Evolutionary conservation across 2,797 vertebrate genomes (phyloP), one percentile per base, ranked within the genome.

Genomic region (Alfaro cultratus): DNA sequence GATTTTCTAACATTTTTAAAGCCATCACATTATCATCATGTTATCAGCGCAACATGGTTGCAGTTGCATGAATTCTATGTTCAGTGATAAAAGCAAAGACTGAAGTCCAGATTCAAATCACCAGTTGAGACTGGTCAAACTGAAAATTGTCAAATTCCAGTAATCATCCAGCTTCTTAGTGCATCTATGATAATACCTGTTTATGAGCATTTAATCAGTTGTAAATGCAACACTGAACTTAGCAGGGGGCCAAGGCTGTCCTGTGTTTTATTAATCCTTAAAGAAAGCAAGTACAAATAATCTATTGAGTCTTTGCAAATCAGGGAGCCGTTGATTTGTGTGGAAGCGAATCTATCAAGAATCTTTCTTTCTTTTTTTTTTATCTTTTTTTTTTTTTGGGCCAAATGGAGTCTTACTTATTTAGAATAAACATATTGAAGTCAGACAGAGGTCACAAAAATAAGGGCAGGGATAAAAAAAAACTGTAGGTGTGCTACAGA

Each of bases 331-430:
- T 23, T 26, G 80, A 80, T 75, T 83, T 31, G 70, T 55, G 7
- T 21, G 2, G 41, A 41, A 77, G 43, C 49, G n/a, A 74, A 64
- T 62, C 71, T 72, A 75, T 74, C 75, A 74, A 73, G 45, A 64
- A 73, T 79, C 45, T 47, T 46, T 75, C 68, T 7, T 31, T n/a
- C 29, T 29, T 75, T 1, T 57, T 12, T 57, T 29, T 75, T 74
- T 47, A n/a, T 72, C 39, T 82, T 77, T 75, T 45, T 68, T 39
- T 60, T 3, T 12, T 0, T 12, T 12, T 11, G 10, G 43, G 82
- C 79, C 78, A 80, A 91, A 84, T 74, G 31, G 64, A 83, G 76
- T 86, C 80, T 79, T 84, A 76, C 72, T 62, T 74, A 10, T 79
- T 72, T 57, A 72, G 57, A 80, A 71, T 15, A 57, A 55, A 9